Evolutionary conservation across 1,140 invertebrate genomes (phyloP), one percentile per base, ranked within the genome.

Genomic region (Drosophila busckii): DNA sequence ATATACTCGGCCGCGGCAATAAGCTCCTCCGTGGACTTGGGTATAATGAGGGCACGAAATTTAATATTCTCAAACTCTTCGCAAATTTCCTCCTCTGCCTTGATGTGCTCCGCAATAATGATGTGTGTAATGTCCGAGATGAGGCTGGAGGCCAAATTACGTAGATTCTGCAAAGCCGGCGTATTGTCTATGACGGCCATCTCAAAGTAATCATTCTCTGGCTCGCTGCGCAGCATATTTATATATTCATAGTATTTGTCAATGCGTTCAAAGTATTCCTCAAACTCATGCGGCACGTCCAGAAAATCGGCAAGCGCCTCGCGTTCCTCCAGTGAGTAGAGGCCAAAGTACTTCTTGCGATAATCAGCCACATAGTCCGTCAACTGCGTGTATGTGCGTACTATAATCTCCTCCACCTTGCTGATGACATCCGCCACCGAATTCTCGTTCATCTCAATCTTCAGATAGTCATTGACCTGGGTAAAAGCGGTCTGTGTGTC

Each of bases 1-100:
- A 92, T 93, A 70, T 91, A 93, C 40, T 91, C 88, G 1, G 91
- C 92, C 78, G 90, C 88, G 61, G 92, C 92, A n/a, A 95, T 88
- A 17, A 95, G 88, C 75, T 94, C 92, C 62, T 91, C 91, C 0
- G 93, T 93, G 16, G 91, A 92, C 56, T 88, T 88, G 1, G 94
- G 93, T 70, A 91, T 90, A 58, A 90, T 89, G 1, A 92, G 70
- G 2, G 92, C 91, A 56, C 84, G 90, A 13, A 85, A 78, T 58
- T 89, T 89, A 26, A 93, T 89, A 13, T 88, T 88, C 86, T 93
- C 90, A 67, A 93, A 94, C 45, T 87, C 88, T 2, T 86, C 63
- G 64, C 92, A 93, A 49, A 94, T 93, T 22, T 89, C 88, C 6
- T 90, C 76, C 86, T 93, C 92, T 34, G 89, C 89, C 40, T 87